Evolutionary conservation across 2,797 vertebrate species (phyloP), one percentile per base, ranked within the genome.

Genomic region (Pogonophryne albipinna): DNA sequence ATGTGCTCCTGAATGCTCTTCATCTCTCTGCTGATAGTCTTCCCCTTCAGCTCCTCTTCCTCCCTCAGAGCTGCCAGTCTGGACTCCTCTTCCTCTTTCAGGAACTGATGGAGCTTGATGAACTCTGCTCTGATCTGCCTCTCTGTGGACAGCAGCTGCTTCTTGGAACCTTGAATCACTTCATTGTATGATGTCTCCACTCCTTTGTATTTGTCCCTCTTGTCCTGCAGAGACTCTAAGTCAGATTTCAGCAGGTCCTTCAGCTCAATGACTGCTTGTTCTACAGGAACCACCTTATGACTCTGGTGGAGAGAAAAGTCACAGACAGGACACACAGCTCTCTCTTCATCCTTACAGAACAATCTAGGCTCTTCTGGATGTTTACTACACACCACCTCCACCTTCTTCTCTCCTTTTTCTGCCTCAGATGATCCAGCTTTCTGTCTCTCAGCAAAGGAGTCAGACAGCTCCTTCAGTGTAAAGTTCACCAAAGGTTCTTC

Each of bases 81-180:
- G 92, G 84, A 78, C 90, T 69, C 57, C 80, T 85, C 85, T 92
- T 87, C 94, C 77, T 95, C 90, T 85, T 75, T 90, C 76, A 94
- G 87, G 84, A 94, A 90, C 74, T 91, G 84, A 52, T 89, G 89
- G 60, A 95, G 78, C 76, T 92, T 93, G 64, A 93, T 77, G 85
- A 94, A 93, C 76, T 91, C 92, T 42, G 52, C 50, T 75, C 44
- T 74, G 78, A 80, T 75, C 71, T 66, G 55, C 6, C 1, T 61
- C 71, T 80, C 66, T 55, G 71, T 56, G 71, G 50, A 19, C 49
- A 50, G 10, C 50, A 61, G 17, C 72, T 75, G 72, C n/a, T 71
- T 71, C n/a, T 17, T 57, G n/a, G 7, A 75, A 42, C 31, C 49
- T 75, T 75, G 8, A 66, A 41, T 23, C 70, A 79, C 14, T 17